Base-by-base conservation (phyloP, 2,888 invertebrate species). In the Anthrax anthrax region DNA sequence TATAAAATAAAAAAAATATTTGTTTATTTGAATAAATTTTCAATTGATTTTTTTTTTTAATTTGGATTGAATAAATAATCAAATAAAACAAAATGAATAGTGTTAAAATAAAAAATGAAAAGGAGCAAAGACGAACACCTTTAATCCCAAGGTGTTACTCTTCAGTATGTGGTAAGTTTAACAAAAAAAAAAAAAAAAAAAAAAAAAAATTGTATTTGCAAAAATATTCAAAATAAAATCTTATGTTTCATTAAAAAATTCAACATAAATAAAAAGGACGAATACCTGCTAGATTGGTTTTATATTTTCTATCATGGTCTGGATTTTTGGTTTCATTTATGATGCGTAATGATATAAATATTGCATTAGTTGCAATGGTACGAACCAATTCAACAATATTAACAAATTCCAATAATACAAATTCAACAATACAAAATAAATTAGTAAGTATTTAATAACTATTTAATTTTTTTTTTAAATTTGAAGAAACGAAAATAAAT, bases 291-390 rank as follows among this genome's bases (percentile, higher is more conserved):
- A 71, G 81, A 40, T 69, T 79, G 42, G 78, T 81, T 34, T 68
- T 82, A 27, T 82, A 82, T 63, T 71, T 82, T 59, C 65, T 82
- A 49, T 81, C 81, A 51, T 82, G 81, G 72, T 75, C 78, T 29
- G 81, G 81, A 42, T 82, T 81, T 58, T 69, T 81, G 48, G 81
- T 81, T 8, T 81, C 81, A 3, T 82, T 82, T 57, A 81, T 82
- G 81, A 81, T 81, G 81, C 70, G 81, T 43, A 81, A 77, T 54
- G 81, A 82, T 64, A 81, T 82, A 56, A 81, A 81, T 61, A 70
- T 81, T 53, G 77, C 81, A 2, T 74, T 81, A 52, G 79, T 81
- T 18, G 80, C 78, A 8, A 82, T 82, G 81, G 78, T 74, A 12
- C 50, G 52, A 19, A 48, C 56, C 12, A 32, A 32, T 32, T 32